Evolutionary conservation across 2,888 invertebrate species (phyloP).

Genomic region (Pheosia gnoma): DNA sequence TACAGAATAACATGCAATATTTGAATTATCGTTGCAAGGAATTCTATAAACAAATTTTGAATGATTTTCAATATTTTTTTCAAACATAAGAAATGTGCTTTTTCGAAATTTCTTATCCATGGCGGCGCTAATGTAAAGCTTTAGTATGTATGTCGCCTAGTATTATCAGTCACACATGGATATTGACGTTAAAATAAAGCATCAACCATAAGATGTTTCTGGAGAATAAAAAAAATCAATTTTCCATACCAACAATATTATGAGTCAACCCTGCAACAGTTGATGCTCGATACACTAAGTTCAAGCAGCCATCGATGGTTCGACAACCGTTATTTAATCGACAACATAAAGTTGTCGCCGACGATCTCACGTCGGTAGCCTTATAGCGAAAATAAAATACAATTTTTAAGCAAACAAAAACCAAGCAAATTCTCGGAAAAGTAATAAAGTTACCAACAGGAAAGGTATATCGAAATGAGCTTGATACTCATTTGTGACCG

Average conservation of each 20-base stretch:
- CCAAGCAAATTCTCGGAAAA: slow-evolving; percentile 27
- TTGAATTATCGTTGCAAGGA: neutral
- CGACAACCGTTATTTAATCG: slow-evolving; percentile 39
- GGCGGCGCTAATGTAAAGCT: too few species aligned
- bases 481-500: slow-evolving; percentile 8
- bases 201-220: too few species aligned
- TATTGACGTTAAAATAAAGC: too few species aligned
- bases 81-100: too few species aligned
- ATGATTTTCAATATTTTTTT: neutral
- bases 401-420: slow-evolving; percentile 22
- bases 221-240: neutral
- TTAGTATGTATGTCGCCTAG: too few species aligned
- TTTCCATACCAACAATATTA: neutral
- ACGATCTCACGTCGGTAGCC: slow-evolving; percentile 13
- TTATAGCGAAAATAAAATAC: slow-evolving; percentile 30
- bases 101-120: too few species aligned
- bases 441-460: slow-evolving; percentile 30
- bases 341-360: slow-evolving; percentile 33
- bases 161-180: too few species aligned
- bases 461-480: slow-evolving; percentile 25
- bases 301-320: slow-evolving; percentile 24
- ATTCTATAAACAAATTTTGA: neutral
- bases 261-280: neutral
- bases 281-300: slow-evolving; percentile 9
- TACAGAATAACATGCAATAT: neutral